Evolutionary conservation across 2,113 vertebrate species (phyloP).

Genomic region (Microcebus murinus): DNA sequence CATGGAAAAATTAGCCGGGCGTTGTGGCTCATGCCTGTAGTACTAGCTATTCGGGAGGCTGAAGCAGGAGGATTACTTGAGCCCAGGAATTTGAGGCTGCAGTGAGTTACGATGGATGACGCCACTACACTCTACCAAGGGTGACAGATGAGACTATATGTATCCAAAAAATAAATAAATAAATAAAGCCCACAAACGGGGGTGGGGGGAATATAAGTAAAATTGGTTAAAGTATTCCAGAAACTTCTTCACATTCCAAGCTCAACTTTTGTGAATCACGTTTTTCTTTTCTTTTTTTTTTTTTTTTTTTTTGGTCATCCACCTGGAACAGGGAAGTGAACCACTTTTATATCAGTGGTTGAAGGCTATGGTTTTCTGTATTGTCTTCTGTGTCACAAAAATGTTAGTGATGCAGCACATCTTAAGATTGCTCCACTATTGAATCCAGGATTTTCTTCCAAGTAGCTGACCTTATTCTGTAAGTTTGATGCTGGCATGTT

Average conservation of each 20-base stretch:
- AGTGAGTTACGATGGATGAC: too few relatives aligned
- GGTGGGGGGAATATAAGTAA: background rate
- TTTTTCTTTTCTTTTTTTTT: too few relatives aligned
- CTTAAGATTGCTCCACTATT: background rate
- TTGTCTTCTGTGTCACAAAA: background rate
- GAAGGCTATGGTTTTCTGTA: background rate
- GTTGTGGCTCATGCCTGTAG: too few relatives aligned
- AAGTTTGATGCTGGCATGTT: background rate
- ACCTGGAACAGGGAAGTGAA: background rate
- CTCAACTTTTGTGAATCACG: constrained; percentile 5
- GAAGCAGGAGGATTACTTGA: too few relatives aligned
- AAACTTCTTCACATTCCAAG: background rate
- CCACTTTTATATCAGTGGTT: background rate
- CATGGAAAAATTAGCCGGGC: too few relatives aligned
- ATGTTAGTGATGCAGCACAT: background rate
- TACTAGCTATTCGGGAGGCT: too few relatives aligned
- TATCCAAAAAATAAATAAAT: too few relatives aligned
- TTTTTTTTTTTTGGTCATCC: too few relatives aligned
- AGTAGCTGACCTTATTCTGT: background rate
- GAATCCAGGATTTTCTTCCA: background rate
- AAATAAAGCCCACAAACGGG: too few relatives aligned
- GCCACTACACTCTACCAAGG: too few relatives aligned
- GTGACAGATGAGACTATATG: too few relatives aligned
- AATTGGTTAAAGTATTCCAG: background rate
- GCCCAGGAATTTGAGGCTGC: too few relatives aligned